Evolutionary conservation across 2,113 vertebrate species (phyloP).

Genomic region (Sebastes schlegelii): DNA sequence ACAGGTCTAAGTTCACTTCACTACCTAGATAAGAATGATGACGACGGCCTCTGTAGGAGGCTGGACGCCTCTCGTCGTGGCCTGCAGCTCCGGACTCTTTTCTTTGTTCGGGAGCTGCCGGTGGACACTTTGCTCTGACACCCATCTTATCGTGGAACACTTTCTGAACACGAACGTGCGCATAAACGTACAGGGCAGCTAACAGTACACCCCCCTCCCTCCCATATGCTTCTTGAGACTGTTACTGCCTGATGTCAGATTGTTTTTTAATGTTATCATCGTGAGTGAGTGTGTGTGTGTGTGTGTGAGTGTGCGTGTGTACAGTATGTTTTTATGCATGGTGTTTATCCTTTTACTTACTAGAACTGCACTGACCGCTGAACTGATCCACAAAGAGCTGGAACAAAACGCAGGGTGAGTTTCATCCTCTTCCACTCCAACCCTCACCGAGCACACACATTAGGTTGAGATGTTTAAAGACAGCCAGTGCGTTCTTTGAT

Average conservation of each 20-base stretch:
- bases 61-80: constrained; percentile 21
- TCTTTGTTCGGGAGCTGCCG: constrained; percentile 3
- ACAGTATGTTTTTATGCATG: constrained; percentile 43
- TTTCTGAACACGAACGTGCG: constrained; percentile 58
- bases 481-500: constrained; percentile 41
- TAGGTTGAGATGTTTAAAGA: background rate
- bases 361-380: constrained; percentile 70
- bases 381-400: constrained; percentile 60
- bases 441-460: constrained; percentile 2
- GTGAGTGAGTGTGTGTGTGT: background rate
- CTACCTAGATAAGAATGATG: constrained; percentile 24
- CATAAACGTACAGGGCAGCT: constrained; percentile 76
- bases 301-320: constrained; percentile 13
- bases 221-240: constrained; percentile 67
- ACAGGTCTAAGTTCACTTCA: constrained; percentile 26
- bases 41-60: background rate
- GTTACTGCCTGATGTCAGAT: constrained; percentile 75
- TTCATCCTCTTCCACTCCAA: constrained; percentile 24
- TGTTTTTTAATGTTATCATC: constrained; percentile 49
- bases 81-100: constrained; percentile 21
- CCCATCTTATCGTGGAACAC: constrained; percentile 22
- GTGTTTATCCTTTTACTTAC: constrained; percentile 41
- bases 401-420: constrained; percentile 52
- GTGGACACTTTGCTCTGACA: constrained; percentile 28
- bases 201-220: constrained; percentile 50